Evolutionary conservation across 1,140 invertebrate genomes (phyloP).

Genomic region (Ips typographus): DNA sequence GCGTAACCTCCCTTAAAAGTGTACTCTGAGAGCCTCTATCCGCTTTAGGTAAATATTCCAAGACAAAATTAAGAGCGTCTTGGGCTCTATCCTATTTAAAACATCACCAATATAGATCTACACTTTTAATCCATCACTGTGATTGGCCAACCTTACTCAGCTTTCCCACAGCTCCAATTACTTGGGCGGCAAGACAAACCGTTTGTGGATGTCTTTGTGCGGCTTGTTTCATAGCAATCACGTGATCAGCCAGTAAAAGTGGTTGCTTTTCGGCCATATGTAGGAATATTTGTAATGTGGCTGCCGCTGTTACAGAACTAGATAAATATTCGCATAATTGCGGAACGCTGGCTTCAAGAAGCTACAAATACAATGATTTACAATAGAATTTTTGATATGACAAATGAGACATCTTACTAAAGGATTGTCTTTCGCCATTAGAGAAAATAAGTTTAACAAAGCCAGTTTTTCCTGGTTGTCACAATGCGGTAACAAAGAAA

Average conservation of each 20-base stretch:
- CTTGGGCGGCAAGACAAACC: conserved; percentile 64
- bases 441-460: conserved; percentile 75
- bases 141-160: conserved; percentile 58
- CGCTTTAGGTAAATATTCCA: conserved; percentile 68
- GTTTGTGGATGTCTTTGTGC: conserved; percentile 68
- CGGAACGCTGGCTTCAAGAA: conserved; percentile 74
- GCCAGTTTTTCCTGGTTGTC: conserved; percentile 82
- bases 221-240: conserved; percentile 65
- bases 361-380: conserved; percentile 50
- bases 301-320: conserved; percentile 57
- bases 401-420: conserved; percentile 54
- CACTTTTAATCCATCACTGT: background rate
- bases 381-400: background rate
- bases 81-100: conserved; percentile 67
- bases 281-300: conserved; percentile 76
- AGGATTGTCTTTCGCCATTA: conserved; percentile 79
- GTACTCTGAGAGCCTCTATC: conserved; percentile 70
- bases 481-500: conserved; percentile 77
- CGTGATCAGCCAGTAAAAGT: conserved; percentile 66
- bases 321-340: conserved; percentile 74
- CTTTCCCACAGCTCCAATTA: conserved; percentile 65
- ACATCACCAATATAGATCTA: background rate
- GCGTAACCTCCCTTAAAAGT: conserved; percentile 73
- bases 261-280: conserved; percentile 71
- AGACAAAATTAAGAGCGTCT: conserved; percentile 76